phyloP scores from a whole-genome alignment of 2,113 vertebrate genomes.

The Speoplatyrhinus poulsoni region DNA sequence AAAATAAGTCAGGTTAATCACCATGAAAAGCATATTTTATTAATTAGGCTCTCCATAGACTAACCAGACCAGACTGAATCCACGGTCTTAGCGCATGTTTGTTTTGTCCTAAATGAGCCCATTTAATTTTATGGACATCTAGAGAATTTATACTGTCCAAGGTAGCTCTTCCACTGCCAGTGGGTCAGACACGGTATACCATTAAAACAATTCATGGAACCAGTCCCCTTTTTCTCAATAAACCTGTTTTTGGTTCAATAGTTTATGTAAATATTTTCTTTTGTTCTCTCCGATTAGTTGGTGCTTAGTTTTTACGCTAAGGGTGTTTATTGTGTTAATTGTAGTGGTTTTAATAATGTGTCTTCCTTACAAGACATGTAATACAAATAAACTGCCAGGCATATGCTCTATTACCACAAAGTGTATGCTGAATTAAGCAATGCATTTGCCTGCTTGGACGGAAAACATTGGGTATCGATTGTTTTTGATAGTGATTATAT shows the following conservation, averaged over 20 bases:
- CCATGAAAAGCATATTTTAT: too few relatives aligned
- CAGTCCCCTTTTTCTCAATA: too few relatives aligned
- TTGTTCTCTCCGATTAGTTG: neutral
- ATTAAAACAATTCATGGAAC: too few relatives aligned
- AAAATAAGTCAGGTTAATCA: too few relatives aligned
- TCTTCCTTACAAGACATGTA: neutral
- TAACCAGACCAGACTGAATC: neutral
- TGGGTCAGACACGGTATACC: too few relatives aligned
- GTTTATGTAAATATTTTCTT: neutral
- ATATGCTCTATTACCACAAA: too few relatives aligned
- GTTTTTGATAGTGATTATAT: neutral
- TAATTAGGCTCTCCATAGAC: too few relatives aligned
- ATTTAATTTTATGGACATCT: neutral
- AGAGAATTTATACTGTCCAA: too few relatives aligned
- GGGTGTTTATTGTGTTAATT: neutral
- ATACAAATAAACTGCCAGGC: neutral
- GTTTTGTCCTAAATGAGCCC: neutral
- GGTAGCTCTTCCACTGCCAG: too few relatives aligned
- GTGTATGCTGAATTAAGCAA: neutral
- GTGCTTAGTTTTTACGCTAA: neutral
- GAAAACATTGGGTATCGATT: too few relatives aligned
- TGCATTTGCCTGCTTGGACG: neutral
- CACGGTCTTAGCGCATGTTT: neutral
- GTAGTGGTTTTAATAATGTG: neutral
- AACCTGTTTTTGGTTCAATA: neutral